These are phyloP conservation scores for Elgaria multicarinata DNA, from an alignment of 2,113 vertebrate species.

Conservation along the genomic window DNA sequence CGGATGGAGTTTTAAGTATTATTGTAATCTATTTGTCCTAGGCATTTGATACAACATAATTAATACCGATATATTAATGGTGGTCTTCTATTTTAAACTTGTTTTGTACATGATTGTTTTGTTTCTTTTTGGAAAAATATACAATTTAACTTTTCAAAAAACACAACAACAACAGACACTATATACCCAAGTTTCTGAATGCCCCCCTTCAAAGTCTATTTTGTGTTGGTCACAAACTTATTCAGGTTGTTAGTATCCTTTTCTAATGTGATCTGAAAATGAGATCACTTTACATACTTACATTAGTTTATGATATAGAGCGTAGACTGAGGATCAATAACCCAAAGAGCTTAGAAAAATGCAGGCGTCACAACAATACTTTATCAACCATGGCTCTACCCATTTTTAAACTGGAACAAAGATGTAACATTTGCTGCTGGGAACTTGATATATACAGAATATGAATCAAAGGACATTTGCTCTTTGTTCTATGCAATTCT, in stretches of 20 bases:
- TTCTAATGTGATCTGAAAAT: slow-evolving; percentile 58
- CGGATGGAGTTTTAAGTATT: too few relatives aligned
- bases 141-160: not conserved
- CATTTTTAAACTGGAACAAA: slow-evolving; percentile 59
- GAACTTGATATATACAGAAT: not conserved
- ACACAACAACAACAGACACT: not conserved
- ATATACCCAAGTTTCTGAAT: not conserved
- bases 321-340: slow-evolving; percentile 48
- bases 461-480: not conserved
- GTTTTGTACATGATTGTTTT: not conserved
- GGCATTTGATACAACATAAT: not conserved
- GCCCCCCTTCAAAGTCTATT: not conserved
- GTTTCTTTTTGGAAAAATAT: not conserved
- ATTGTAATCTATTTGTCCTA: not conserved
- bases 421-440: not conserved
- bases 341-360: slow-evolving; percentile 63
- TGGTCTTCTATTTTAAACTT: not conserved
- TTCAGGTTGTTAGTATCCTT: slow-evolving; percentile 52
- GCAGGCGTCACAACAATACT: slow-evolving; percentile 52
- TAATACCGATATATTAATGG: not conserved
- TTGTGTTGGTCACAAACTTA: slow-evolving; percentile 55
- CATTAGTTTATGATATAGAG: slow-evolving; percentile 44
- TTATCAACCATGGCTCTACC: slow-evolving; percentile 47
- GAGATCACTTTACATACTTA: slow-evolving; percentile 48
- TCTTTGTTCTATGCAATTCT: not conserved